Conservation (phyloP, 2,113 vertebrate species). For the Vireo altiloquus region DNA sequence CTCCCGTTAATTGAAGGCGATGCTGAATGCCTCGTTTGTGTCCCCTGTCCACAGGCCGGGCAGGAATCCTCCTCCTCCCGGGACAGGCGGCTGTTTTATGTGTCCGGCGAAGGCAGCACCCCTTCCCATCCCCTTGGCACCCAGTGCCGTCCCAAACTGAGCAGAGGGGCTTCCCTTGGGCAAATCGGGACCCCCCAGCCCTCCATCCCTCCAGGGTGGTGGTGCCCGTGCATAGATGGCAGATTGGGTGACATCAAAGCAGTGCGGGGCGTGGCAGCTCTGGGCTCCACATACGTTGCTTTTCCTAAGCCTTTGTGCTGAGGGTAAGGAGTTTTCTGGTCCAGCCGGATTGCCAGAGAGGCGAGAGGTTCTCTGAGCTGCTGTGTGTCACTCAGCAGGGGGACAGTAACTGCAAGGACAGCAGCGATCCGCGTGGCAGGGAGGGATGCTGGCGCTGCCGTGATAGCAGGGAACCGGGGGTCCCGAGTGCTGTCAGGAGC, state of each 20-base stretch:
- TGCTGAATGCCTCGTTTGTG: conserved; percentile 22
- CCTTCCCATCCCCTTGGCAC: background rate
- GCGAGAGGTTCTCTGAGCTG: background rate
- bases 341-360: background rate
- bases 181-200: background rate
- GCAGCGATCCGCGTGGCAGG: background rate
- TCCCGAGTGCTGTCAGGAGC: background rate
- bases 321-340: background rate
- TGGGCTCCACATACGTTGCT: background rate
- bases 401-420: background rate
- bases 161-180: background rate
- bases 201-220: background rate
- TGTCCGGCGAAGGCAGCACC: background rate
- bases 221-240: background rate
- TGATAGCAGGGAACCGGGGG: fast-evolving
- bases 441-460: background rate
- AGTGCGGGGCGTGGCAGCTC: fast-evolving
- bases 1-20: conserved; percentile 20
- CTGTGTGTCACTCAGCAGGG: background rate
- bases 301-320: background rate
- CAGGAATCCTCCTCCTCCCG: background rate
- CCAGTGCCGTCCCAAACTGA: background rate
- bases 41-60: background rate
- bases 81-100: fast-evolving
- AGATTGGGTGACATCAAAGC: background rate